Conservation (phyloP, 2,888 invertebrate genomes). For the Phyllotreta striolata region DNA sequence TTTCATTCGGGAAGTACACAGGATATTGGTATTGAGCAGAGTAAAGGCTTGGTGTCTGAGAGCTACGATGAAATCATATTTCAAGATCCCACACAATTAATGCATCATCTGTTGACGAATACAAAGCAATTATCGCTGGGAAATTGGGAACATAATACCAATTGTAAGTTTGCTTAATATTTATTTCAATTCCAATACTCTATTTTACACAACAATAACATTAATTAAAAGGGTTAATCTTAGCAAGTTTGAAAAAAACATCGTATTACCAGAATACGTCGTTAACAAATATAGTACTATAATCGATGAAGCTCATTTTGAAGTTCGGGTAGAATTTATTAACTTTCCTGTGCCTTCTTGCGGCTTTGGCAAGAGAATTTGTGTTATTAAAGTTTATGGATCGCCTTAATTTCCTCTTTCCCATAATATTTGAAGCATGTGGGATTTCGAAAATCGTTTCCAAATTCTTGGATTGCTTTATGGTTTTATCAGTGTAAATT, state of each 20-base stretch:
- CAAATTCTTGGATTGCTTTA: slow-evolving; percentile 23
- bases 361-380: slow-evolving; percentile 11
- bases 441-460: slow-evolving; percentile 34
- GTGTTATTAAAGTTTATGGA: slow-evolving; percentile 27
- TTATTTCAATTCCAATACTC: too few species aligned
- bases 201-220: too few species aligned
- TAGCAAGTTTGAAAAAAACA: not conserved
- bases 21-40: slow-evolving; percentile 71
- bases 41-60: slow-evolving; percentile 85
- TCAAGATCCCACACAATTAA: slow-evolving; percentile 87
- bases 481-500: slow-evolving; percentile 17
- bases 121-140: slow-evolving; percentile 78
- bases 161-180: too few species aligned
- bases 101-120: slow-evolving; percentile 86
- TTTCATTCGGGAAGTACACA: slow-evolving; percentile 81
- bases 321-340: slow-evolving; percentile 21
- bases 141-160: slow-evolving; percentile 84
- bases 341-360: slow-evolving; percentile 21
- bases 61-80: slow-evolving; percentile 96
- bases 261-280: not conserved
- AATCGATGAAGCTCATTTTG: slow-evolving; percentile 10
- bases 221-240: too few species aligned
- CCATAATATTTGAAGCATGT: slow-evolving; percentile 21
- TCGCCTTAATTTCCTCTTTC: slow-evolving; percentile 29
- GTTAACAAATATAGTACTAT: not conserved